Percentiles rank a stretch among this genome's conserved stretches.
Conservation (phyloP, 2,888 invertebrate species). For the Xylota segnis region DNA sequence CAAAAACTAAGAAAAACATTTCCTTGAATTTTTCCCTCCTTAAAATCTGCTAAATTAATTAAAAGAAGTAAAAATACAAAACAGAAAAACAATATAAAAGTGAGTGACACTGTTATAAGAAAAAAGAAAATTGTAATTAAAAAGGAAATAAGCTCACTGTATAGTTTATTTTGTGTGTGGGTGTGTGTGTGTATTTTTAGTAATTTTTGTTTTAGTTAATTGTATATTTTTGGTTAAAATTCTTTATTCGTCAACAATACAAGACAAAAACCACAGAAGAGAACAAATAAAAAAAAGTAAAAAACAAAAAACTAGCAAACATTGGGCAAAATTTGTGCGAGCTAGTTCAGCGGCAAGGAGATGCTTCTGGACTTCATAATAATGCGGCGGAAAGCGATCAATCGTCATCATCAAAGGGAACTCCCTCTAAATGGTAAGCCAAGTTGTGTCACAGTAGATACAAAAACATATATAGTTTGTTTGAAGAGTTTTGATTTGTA, state of each 20-base stretch:
- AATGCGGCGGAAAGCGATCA: slow-evolving; percentile 79
- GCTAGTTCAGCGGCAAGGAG: slow-evolving; percentile 79
- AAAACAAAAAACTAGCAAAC: slow-evolving; percentile 59
- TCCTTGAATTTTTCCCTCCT: background rate
- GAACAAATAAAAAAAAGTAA: background rate
- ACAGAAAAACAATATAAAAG: background rate
- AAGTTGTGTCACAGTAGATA: background rate
- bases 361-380: slow-evolving; percentile 79
- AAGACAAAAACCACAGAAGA: no score
- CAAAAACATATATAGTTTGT: background rate
- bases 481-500: background rate
- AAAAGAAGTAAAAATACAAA: background rate
- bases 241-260: no score
- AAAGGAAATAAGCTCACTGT: background rate
- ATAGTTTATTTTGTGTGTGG: background rate
- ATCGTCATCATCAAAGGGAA: slow-evolving; percentile 75
- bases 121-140: background rate
- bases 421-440: slow-evolving; percentile 78
- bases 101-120: background rate
- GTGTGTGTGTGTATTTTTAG: slow-evolving; percentile 4
- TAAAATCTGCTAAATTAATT: slow-evolving; percentile 1
- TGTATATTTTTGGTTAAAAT: background rate
- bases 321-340: slow-evolving; percentile 79
- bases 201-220: background rate
- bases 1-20: background rate